A percentile compares a stretch with the other conserved stretches of the same genome.
Evolutionary conservation across 2,797 vertebrate genomes (phyloP).

Genomic region (Xerus rutilus): DNA sequence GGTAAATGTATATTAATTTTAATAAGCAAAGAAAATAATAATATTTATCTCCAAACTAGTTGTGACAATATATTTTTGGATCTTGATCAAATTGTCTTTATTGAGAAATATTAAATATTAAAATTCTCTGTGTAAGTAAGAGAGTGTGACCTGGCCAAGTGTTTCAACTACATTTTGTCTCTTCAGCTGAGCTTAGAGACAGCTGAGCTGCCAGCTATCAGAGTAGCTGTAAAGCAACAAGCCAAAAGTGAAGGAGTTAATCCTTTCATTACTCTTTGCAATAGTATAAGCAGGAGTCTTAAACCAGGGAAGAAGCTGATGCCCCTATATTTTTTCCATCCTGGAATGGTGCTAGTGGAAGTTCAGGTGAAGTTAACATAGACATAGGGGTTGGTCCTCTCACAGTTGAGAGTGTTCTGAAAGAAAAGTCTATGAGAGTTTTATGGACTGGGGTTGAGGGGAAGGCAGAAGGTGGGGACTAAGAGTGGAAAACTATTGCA

Average conservation of each 20-base stretch:
- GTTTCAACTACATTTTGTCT: neutral
- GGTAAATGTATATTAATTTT: neutral
- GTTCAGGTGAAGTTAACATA: no score
- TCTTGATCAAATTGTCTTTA: neutral
- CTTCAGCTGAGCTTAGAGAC: neutral
- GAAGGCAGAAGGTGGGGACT: neutral
- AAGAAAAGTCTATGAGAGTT: neutral
- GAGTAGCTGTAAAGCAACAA: neutral
- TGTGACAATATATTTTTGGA: neutral
- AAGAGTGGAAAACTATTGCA: neutral
- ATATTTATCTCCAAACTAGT: neutral
- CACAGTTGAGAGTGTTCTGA: neutral
- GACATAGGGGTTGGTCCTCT: rapidly evolving
- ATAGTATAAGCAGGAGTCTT: neutral
- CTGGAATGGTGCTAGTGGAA: neutral
- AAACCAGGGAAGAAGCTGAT: neutral
- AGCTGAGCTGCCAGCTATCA: neutral
- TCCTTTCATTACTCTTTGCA: neutral
- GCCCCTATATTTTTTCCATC: rapidly evolving
- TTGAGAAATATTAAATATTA: neutral
- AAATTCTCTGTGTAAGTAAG: neutral
- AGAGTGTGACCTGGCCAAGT: neutral
- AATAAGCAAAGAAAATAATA: neutral
- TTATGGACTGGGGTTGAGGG: neutral
- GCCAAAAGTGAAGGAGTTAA: neutral